phyloP scores from a whole-genome alignment of 1,140 invertebrate species.

The Drosophila pachea region DNA sequence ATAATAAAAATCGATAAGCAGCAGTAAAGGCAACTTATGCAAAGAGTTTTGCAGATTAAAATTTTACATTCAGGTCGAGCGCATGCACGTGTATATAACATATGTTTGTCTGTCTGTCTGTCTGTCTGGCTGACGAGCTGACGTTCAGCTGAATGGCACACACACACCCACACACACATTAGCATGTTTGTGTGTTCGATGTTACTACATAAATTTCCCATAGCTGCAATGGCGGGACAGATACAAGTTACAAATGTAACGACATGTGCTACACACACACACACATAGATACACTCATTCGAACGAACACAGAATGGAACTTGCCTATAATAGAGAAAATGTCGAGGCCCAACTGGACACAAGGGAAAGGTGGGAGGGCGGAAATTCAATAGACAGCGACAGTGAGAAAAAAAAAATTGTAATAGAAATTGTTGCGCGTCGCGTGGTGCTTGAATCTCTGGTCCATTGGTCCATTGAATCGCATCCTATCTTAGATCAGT shows the following conservation, averaged over 20 bases:
- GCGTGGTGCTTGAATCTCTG: constrained; percentile 25
- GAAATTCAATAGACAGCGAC: constrained; percentile 44
- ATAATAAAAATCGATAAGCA: constrained; percentile 53
- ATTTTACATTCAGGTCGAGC: constrained; percentile 73
- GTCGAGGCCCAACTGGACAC: constrained; percentile 3
- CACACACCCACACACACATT: constrained; percentile 32
- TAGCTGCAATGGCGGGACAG: constrained; percentile 45
- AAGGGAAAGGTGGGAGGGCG: background rate
- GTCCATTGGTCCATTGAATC: constrained; percentile 25
- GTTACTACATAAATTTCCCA: constrained; percentile 44
- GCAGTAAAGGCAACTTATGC: constrained; percentile 58
- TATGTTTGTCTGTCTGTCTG: background rate
- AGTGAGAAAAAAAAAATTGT: constrained; percentile 38
- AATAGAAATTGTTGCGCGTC: constrained; percentile 70
- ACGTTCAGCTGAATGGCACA: constrained; percentile 46
- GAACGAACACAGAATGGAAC: constrained; percentile 20
- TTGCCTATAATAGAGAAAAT: constrained; percentile 42
- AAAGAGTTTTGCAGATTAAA: constrained; percentile 72
- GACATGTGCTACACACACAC: constrained; percentile 39
- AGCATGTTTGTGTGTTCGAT: background rate
- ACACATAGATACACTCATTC: constrained; percentile 5
- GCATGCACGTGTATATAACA: constrained; percentile 4
- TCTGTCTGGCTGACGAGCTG: constrained; percentile 37
- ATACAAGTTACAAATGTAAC: constrained; percentile 57
- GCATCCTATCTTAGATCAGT: constrained; percentile 58